Base-by-base conservation (phyloP, 2,888 invertebrate genomes). In the Himalopsyche japonica region DNA sequence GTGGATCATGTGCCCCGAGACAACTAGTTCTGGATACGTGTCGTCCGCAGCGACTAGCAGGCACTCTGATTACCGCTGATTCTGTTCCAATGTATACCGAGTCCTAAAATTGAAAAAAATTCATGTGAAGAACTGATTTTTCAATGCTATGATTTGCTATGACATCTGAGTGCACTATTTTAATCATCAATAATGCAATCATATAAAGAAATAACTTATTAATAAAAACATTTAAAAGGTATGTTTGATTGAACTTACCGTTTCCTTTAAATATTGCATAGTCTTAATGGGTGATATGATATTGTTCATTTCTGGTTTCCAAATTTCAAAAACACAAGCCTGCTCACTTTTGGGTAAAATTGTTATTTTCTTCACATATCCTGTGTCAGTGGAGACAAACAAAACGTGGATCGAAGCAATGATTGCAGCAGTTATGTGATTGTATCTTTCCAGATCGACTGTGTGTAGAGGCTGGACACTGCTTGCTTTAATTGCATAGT, bases 1-100 rank as follows among this genome's bases (percentile, higher is more conserved):
- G 98, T 0, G 98, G 98, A 91, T 98, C 98, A 91, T 95, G 96
- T 0, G 98, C 95, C 88, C 95, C 95, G 70, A 96, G 89, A 89
- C 98, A 98, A 8, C 95, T 94, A 10, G 93, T 91, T 80, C 94
- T 93, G 8, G 94, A 94, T 10, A 92, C 92, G 90, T 97, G 96
- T 1, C 97, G 93, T 47, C 92, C 91, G 88, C 98, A 98, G 76
- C 97, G 95, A 86, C 96, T 94, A 0, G 96, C 94, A 0, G 96
- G 94, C 81, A 98, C 93, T 48, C 96, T 95, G 57, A 96, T 89
- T 5, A 97, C 92, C 1, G 93, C 93, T 0, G 91, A 89, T n/a
- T 94, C 93, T 0, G 95, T 95, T 82, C 96, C 96, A 79, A 97
- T 92, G 90, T 96, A 97, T 0, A 97, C 90, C 0, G 97, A 96